These are phyloP conservation scores for Sebastes nivosus DNA, from an alignment of 2,797 vertebrate species.

Conservation along the genomic window DNA sequence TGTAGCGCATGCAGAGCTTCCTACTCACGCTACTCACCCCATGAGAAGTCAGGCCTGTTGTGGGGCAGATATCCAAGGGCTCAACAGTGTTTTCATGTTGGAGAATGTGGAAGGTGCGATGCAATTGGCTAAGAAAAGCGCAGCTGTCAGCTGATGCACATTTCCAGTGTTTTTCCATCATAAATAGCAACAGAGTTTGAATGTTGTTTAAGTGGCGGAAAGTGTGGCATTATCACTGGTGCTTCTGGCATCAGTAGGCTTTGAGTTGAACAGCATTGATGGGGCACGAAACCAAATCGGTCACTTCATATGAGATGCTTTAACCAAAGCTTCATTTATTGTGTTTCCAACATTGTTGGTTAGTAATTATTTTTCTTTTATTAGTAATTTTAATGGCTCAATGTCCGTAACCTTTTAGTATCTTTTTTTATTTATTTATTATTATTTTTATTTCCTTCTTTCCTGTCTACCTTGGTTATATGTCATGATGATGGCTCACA, in stretches of 20 bases:
- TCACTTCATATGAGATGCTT: slow-evolving; percentile 7
- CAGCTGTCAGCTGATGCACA: slow-evolving; percentile 81
- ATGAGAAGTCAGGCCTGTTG: slow-evolving; percentile 82
- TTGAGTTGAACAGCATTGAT: slow-evolving; percentile 3
- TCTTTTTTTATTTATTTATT: no score
- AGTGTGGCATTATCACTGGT: slow-evolving; percentile 4
- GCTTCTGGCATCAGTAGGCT: slow-evolving; percentile 31
- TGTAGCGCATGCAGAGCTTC: slow-evolving; percentile 82
- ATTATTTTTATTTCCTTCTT: no score
- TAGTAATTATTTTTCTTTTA: neutral
- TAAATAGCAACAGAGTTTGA: slow-evolving; percentile 44
- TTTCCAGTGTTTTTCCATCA: slow-evolving; percentile 73
- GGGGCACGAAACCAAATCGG: slow-evolving; percentile 10
- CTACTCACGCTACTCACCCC: slow-evolving; percentile 71
- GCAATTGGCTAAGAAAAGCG: slow-evolving; percentile 79
- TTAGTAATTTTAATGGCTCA: neutral
- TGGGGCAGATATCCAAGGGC: slow-evolving; percentile 83
- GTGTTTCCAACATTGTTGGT: neutral
- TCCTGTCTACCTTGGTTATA: no score
- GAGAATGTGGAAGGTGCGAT: slow-evolving; percentile 57
- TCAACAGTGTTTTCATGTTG: slow-evolving; percentile 61
- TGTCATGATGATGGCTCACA: no score
- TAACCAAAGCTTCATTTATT: neutral
- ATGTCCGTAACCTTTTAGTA: no score
- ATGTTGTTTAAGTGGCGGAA: slow-evolving; percentile 20